Evolutionary conservation across 2,888 invertebrate genomes (phyloP).

Genomic region (Drosophila meridionalis): DNA sequence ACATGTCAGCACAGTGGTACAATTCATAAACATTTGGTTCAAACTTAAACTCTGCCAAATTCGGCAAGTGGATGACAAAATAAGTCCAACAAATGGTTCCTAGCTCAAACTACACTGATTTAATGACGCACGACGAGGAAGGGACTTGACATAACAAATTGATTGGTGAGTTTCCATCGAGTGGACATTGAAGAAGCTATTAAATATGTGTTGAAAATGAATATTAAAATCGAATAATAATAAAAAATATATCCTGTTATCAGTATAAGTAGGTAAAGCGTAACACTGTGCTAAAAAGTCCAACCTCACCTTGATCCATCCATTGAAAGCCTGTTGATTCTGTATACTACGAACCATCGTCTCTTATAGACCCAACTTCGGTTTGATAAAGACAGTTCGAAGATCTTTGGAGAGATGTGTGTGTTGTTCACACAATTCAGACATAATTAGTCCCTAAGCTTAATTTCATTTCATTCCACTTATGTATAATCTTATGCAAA

Average conservation of each 20-base stretch:
- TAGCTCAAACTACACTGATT: conserved; percentile 66
- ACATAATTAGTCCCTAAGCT: not conserved
- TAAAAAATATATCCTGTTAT: not conserved
- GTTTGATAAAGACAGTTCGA: not conserved
- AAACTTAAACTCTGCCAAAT: conserved; percentile 26
- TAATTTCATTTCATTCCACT: not conserved
- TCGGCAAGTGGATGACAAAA: conserved; percentile 24
- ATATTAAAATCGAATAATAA: not conserved
- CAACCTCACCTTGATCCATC: not conserved
- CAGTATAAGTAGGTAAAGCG: not conserved
- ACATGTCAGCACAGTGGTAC: conserved; percentile 75
- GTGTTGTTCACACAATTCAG: not conserved
- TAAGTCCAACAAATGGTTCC: conserved; percentile 68
- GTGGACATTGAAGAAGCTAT: not conserved
- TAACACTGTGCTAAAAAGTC: not conserved
- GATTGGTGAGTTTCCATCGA: conserved; percentile 54
- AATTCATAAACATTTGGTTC: conserved; percentile 35
- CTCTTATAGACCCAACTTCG: not conserved
- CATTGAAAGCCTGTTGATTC: not conserved
- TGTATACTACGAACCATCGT: not conserved
- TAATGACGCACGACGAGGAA: conserved; percentile 33
- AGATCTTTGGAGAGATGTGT: not conserved
- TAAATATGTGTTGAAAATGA: not conserved
- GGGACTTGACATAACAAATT: conserved; percentile 45
- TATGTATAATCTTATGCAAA: not conserved